Evolutionary conservation across 2,113 vertebrate species (phyloP).

Genomic region (Lepus americanus): DNA sequence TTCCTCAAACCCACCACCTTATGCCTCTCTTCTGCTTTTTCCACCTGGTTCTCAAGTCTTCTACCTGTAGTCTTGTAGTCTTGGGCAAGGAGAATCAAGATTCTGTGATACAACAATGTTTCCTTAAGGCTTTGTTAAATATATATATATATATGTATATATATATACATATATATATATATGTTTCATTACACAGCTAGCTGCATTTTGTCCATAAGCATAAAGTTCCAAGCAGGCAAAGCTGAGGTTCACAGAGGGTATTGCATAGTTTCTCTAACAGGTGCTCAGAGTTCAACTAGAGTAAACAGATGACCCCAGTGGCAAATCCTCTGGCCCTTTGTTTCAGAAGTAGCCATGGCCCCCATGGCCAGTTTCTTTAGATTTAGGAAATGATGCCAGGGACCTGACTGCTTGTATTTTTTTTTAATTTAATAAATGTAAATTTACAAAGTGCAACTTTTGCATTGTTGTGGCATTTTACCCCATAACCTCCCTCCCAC

Average conservation of each 20-base stretch:
- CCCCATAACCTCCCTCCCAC: too few species aligned
- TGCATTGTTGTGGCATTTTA: too few species aligned
- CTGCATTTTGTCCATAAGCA: conserved; percentile 71
- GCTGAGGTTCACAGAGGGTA: conserved; percentile 44
- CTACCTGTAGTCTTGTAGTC: too few species aligned
- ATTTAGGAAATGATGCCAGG: not conserved
- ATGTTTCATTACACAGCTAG: conserved; percentile 76
- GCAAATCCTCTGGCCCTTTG: not conserved
- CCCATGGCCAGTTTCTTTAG: not conserved
- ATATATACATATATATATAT: too few species aligned
- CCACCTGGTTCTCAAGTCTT: not conserved
- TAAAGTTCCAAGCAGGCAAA: conserved; percentile 65
- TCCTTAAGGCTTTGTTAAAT: not conserved
- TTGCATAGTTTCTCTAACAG: conserved; percentile 48
- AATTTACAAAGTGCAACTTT: too few species aligned
- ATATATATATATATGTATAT: not conserved
- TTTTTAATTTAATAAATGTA: too few species aligned
- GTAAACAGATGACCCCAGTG: conserved; percentile 53
- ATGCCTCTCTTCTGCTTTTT: not conserved
- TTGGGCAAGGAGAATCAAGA: not conserved
- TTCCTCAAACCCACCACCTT: not conserved
- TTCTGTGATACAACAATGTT: not conserved
- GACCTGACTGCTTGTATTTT: not conserved
- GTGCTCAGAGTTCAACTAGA: conserved; percentile 41
- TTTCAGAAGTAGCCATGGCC: not conserved